Percentiles rank a stretch among this genome's conserved stretches.
Conservation (phyloP, 2,113 vertebrate genomes). For the Phrynosoma blainvillii region DNA sequence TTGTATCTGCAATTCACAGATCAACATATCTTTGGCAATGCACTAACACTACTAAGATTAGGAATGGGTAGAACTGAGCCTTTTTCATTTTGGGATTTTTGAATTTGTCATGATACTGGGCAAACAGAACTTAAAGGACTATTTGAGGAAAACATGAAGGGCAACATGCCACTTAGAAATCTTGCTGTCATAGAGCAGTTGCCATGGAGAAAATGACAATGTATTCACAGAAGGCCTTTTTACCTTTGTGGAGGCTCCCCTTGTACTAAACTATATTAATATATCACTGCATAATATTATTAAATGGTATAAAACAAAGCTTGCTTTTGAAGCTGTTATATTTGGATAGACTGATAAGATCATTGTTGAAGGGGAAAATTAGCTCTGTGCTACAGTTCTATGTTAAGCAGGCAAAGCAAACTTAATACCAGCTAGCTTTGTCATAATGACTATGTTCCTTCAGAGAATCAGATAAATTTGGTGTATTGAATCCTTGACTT, state of each 20-base stretch:
- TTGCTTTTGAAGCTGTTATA: neutral
- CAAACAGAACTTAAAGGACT: neutral
- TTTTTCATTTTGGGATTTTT: neutral
- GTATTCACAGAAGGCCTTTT: neutral
- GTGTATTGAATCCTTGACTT: constrained; percentile 26
- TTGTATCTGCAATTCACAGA: neutral
- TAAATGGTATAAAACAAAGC: neutral
- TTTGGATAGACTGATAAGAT: neutral
- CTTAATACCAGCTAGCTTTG: neutral
- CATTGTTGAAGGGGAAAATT: constrained; percentile 11
- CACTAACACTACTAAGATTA: neutral
- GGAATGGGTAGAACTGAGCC: neutral
- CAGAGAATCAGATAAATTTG: constrained; percentile 15
- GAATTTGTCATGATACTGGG: neutral
- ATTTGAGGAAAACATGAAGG: neutral
- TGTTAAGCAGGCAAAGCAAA: constrained; percentile 6
- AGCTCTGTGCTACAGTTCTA: neutral
- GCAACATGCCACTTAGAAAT: neutral
- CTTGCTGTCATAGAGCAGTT: neutral
- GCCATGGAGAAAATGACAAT: neutral
- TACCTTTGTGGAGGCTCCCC: neutral
- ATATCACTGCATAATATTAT: neutral
- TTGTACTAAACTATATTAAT: neutral
- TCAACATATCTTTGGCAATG: neutral
- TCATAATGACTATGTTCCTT: constrained; percentile 8